Evolutionary conservation across 2,888 invertebrate genomes (phyloP), one percentile per base, ranked within the genome.

Genomic region (Myopa testacea): DNA sequence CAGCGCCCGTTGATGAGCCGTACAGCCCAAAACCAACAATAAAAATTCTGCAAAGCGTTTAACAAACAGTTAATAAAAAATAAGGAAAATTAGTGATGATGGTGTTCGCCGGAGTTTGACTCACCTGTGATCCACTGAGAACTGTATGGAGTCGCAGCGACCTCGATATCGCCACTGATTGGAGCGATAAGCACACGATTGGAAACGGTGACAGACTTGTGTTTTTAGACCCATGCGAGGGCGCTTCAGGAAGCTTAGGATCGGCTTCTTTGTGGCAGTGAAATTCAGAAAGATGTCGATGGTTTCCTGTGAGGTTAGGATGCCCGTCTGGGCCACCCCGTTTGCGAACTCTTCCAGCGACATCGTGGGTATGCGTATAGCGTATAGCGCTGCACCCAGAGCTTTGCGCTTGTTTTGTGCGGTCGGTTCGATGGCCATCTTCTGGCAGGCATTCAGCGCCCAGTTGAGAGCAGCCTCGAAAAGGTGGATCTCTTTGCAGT

Each of bases 101-200:
- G 10, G 14, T 16, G 4, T 16, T 34, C 19, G 26, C 37, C 26
- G 1, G 16, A 8, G 8, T 5, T 62, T 1, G 3, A 78, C 81
- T 70, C 55, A 86, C 87, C 87, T 93, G 81, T 96, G 94, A 89
- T 98, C 98, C 1, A 98, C 98, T 82, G 96, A 96, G 90, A 98
- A 98, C 87, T 98, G 98, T 88, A 98, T 98, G 78, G 97, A 97
- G 88, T 98, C 98, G 88, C 98, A 98, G 75, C 98, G 93, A 1
- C 98, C 98, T 83, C 98, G 92, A 88, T 98, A 98, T 76, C 98
- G 93, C 98, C 98, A 98, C 88, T 98, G 98, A 87, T 98, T 98
- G 85, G 96, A 96, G 83, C 98, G 93, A 89, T 98, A 98, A 5
- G 98, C 98, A 86, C 97, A 97, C 12, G 98, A 98, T 89, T 97